Conservation (phyloP, 2,113 vertebrate genomes). For the Oreochromis spilurus region DNA sequence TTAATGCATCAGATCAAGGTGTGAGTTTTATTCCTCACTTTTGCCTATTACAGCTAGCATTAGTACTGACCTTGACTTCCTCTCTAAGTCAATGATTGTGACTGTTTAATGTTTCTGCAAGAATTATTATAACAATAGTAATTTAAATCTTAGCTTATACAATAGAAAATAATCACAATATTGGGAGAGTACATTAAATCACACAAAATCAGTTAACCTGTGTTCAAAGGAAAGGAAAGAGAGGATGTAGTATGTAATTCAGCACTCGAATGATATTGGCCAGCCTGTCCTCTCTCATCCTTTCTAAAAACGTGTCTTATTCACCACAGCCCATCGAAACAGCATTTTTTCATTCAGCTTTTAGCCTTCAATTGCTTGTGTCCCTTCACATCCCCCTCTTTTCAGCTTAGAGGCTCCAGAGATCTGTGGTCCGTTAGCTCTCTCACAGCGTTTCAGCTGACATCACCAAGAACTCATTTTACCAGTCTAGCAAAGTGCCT, state of each 20-base stretch:
- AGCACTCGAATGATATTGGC: neutral
- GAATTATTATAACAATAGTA: neutral
- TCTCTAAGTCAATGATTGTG: neutral
- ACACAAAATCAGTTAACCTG: neutral
- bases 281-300: neutral
- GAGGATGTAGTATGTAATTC: neutral
- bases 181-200: neutral
- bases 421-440: slow-evolving; percentile 7
- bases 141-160: neutral
- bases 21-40: neutral
- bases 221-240: neutral
- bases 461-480: slow-evolving; percentile 57
- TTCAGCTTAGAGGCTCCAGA: slow-evolving; percentile 2
- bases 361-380: neutral
- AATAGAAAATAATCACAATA: neutral
- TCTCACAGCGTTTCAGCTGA: slow-evolving; percentile 41
- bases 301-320: neutral
- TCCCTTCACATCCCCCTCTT: neutral
- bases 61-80: neutral
- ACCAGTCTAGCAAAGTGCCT: slow-evolving; percentile 40
- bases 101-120: neutral
- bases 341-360: neutral
- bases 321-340: neutral
- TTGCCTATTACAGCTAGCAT: neutral
- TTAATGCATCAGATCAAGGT: neutral